phyloP scores from a whole-genome alignment of 2,797 vertebrate species.

The Lophura swinhoii region DNA sequence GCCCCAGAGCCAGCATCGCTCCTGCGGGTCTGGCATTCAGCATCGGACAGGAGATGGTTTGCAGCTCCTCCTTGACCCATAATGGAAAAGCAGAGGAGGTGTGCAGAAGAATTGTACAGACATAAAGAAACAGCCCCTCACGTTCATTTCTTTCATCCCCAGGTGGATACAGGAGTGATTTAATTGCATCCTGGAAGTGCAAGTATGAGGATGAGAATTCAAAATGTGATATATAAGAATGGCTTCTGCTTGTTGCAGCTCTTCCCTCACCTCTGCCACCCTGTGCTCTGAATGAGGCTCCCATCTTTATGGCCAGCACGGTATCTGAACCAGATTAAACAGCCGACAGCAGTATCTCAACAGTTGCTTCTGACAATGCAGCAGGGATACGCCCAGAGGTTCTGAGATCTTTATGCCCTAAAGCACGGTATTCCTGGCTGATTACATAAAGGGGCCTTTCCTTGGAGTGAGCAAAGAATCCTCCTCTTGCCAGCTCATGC shows the following conservation, averaged over 20 bases:
- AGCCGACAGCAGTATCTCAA: background rate
- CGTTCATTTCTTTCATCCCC: background rate
- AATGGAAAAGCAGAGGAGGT: background rate
- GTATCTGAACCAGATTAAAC: background rate
- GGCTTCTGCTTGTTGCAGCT: background rate
- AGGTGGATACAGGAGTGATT: background rate
- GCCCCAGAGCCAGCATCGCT: rapidly evolving
- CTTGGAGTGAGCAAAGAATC: rapidly evolving
- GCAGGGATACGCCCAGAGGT: background rate
- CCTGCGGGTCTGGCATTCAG: background rate
- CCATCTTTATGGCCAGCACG: background rate
- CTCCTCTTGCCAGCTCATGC: background rate
- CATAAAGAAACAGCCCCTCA: background rate
- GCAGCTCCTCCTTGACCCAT: background rate
- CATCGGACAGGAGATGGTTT: background rate
- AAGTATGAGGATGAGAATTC: background rate
- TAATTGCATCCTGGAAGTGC: background rate
- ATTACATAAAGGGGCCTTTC: background rate
- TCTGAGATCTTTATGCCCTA: background rate
- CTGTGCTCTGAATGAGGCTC: background rate
- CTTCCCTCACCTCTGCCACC: rapidly evolving
- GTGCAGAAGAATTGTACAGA: background rate
- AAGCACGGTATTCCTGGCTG: background rate
- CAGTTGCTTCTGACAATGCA: background rate
- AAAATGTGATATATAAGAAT: background rate